Base-by-base conservation (phyloP, 2,797 vertebrate genomes). In the Argyrosomus regius region DNA sequence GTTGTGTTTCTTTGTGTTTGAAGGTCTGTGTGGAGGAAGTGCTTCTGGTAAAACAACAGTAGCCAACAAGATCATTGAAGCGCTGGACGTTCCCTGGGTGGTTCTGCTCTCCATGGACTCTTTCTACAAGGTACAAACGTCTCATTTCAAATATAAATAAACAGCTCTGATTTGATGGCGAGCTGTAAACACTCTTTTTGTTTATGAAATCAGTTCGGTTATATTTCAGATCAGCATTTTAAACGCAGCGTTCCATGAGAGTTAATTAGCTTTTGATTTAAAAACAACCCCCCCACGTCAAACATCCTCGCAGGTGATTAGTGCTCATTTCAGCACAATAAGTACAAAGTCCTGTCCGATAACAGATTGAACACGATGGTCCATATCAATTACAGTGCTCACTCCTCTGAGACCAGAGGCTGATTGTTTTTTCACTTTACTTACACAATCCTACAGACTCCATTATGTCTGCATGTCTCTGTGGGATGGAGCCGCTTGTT, bases 81-180 rank as follows among this genome's bases (percentile, higher is more conserved):
- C 97, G 0, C 92, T 98, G 87, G 97, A 98, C 7, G 97, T 98
- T 62, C 97, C 97, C 46, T 98, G 97, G 97, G 97, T 98, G 61
- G 97, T 97, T 50, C 94, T 98, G 43, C 96, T 98, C 8, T 98
- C 97, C 71, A 98, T 98, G 97, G 97, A 98, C 83, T 98, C 96
- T 6, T 98, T 98, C 90, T 98, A 98, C 87, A 98, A 98, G 96
- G 97, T 97, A 81, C 18, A 31, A 5, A 58, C 16, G 8, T 43
- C 3, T 73, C 0, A 64, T 14, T 22, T 31, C 17, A 56, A 24
- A n/a, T 41, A 6, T 16, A 54, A 56, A 41, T 17, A 70, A 70
- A 66, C 18, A 43, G 12, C 62, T 73, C 22, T 69, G 64, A 72
- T 57, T 72, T 7, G 6, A 35, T 35, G 35, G 31, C 6, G 31